Conservation (phyloP, 2,797 vertebrate genomes). For the Syndactyla subalaris region DNA sequence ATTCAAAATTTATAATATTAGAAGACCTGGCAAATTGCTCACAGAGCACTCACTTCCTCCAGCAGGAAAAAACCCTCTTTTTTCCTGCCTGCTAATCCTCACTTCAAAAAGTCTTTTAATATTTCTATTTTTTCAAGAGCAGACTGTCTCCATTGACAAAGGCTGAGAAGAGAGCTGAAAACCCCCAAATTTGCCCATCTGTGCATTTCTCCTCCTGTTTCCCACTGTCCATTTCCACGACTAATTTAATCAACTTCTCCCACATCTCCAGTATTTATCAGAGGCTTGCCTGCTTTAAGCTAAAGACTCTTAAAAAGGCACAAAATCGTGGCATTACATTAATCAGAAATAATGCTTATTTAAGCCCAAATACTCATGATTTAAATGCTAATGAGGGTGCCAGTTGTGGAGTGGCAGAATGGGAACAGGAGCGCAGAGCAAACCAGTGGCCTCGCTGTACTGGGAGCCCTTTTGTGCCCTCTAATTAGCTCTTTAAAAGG, state of each 20-base stretch:
- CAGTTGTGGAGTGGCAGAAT: slow-evolving; percentile 11
- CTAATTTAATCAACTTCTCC: slow-evolving; percentile 59
- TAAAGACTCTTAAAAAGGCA: slow-evolving; percentile 56
- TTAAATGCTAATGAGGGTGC: slow-evolving; percentile 34
- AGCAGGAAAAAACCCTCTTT: neutral
- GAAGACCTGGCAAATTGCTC: neutral
- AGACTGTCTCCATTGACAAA: neutral
- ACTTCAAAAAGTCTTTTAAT: neutral
- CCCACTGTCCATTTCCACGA: neutral
- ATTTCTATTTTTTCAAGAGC: neutral
- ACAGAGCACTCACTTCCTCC: neutral
- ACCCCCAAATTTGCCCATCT: neutral
- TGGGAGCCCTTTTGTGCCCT: neutral
- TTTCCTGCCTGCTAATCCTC: neutral
- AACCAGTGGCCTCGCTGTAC: neutral
- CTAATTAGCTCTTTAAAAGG: neutral
- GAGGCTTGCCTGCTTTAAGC: slow-evolving; percentile 52
- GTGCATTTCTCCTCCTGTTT: neutral
- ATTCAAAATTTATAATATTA: neutral
- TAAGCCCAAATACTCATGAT: slow-evolving; percentile 67
- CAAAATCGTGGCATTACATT: slow-evolving; percentile 62
- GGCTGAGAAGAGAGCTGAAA: neutral
- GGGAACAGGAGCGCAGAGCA: neutral
- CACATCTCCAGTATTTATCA: slow-evolving; percentile 33
- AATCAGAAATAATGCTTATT: slow-evolving; percentile 76